These are phyloP conservation scores for Coptodon bakossiorum DNA, from an alignment of 2,113 vertebrate genomes.

Conservation along the genomic window DNA sequence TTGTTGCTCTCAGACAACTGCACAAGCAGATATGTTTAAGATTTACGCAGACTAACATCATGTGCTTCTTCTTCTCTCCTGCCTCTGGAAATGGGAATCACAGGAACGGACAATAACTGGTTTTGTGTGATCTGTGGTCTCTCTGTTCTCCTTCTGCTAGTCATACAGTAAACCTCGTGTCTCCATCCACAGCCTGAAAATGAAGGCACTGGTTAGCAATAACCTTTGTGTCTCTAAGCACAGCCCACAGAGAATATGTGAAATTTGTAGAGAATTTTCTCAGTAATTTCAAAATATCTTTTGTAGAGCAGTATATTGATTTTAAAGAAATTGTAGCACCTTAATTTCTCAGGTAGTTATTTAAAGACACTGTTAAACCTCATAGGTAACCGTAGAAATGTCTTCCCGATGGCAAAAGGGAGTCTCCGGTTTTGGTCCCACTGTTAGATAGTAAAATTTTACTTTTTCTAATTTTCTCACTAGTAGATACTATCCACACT, in stretches of 20 bases:
- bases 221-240: background rate
- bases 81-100: conserved; percentile 14
- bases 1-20: background rate
- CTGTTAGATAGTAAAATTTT: background rate
- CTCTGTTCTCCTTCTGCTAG: conserved; percentile 1
- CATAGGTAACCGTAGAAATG: background rate
- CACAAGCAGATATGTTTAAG: background rate
- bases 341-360: background rate
- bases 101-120: conserved; percentile 9
- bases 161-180: conserved; percentile 48
- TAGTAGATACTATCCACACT: background rate
- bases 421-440: background rate
- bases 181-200: background rate
- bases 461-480: background rate
- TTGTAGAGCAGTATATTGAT: background rate
- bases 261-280: background rate
- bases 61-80: conserved; percentile 26
- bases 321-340: background rate
- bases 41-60: conserved; percentile 18
- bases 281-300: background rate
- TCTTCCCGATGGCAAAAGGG: background rate
- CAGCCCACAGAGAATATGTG: background rate
- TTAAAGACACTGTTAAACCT: background rate
- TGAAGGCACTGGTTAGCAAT: background rate
- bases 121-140: conserved; percentile 28